These are phyloP conservation scores for Mustelus asterias DNA, from an alignment of 2,113 vertebrate genomes.

Conservation along the genomic window DNA sequence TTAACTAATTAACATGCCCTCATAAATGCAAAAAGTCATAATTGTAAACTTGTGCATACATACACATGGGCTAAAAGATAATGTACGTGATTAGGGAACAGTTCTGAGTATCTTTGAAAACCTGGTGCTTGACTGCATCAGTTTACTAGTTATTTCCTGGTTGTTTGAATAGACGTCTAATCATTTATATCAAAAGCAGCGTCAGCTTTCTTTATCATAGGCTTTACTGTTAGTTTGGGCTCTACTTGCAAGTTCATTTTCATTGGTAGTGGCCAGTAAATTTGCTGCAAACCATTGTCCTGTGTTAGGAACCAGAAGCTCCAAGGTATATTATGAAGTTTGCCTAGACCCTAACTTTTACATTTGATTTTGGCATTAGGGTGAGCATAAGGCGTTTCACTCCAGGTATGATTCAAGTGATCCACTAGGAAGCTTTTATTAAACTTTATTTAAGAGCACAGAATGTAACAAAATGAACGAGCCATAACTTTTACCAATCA, in stretches of 20 bases:
- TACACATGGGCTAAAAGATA: background rate
- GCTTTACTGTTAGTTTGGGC: background rate
- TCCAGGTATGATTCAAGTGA: too few species aligned
- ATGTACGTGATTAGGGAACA: background rate
- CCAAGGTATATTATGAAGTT: too few species aligned
- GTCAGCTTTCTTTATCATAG: background rate
- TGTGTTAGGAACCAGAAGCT: too few species aligned
- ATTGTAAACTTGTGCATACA: background rate
- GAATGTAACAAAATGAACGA: too few species aligned
- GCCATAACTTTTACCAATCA: too few species aligned
- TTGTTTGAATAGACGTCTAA: background rate
- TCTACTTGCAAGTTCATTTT: background rate
- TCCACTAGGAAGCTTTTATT: too few species aligned
- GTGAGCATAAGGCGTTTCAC: too few species aligned
- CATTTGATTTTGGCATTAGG: too few species aligned
- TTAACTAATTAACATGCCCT: background rate
- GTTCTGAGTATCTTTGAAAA: background rate
- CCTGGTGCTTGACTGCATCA: background rate
- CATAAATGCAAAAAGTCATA: background rate
- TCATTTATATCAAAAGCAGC: background rate
- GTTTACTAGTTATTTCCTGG: background rate
- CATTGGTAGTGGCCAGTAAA: background rate
- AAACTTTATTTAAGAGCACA: too few species aligned
- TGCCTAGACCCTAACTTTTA: too few species aligned
- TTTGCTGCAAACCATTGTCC: background rate